Base-by-base conservation (phyloP, 2,113 vertebrate genomes). In the Pollachius pollachius region DNA sequence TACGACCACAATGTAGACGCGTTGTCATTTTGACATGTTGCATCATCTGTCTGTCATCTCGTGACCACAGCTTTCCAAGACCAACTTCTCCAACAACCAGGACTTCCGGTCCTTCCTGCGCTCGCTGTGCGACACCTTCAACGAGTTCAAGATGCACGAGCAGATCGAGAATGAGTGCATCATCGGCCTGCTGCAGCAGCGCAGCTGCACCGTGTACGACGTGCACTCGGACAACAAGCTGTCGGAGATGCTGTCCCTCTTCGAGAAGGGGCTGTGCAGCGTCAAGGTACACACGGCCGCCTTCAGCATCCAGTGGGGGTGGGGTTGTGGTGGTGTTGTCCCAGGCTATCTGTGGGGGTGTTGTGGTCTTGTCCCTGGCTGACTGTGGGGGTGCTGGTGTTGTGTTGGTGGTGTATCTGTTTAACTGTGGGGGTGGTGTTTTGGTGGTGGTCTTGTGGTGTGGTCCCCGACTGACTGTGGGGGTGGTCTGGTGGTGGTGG, bases 161-260 rank as follows among this genome's bases (percentile, higher is more conserved):
- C 97, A 98, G 84, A 99, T 99, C 27, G 97, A 99, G 91, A 99
- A 99, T 8, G 96, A 99, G 73, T 99, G 92, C 90, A 99, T 99
- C 64, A 99, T 99, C 64, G 94, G 94, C 15, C 91, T 95, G 83
- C 87, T 99, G 80, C 95, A 98, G 58, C 94, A 98, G 60, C 96
- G 97, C 69, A 98, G 97, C 89, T 93, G 90, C 86, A 97, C 94
- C 0, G 93, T 95, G 74, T 97, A 98, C 87, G 95, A 99, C 1
- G 96, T 99, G 2, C 97, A 99, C 83, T 95, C 97, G 0, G 97
- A 98, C 91, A 98, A 99, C 90, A 98, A 98, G 23, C 94, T 99
- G 16, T 98, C 96, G 0, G 97, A 99, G 81, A 99, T 99, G 97
- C 91, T 99, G 52, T 93, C 93, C 15, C 95, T 99, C 57, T 98